Percentiles rank a stretch among this genome's conserved stretches.
Evolutionary conservation across 2,113 vertebrate species (phyloP).

Genomic region (Chinchilla lanigera): DNA sequence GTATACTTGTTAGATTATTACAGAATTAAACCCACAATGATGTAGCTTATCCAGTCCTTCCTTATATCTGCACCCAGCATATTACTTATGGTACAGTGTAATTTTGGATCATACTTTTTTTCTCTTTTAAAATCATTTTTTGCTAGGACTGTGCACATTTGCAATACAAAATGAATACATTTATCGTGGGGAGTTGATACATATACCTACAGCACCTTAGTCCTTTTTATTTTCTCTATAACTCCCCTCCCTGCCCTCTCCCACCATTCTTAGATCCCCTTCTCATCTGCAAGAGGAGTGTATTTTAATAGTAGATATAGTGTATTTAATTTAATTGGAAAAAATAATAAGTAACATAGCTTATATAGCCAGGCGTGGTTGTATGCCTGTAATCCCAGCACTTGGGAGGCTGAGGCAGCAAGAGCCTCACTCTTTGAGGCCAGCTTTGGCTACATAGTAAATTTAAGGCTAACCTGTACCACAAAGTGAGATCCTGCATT

Average conservation of each 20-base stretch:
- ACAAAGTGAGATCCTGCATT: background rate
- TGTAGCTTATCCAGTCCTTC: background rate
- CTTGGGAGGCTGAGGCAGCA: background rate
- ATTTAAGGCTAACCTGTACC: background rate
- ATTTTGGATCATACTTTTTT: background rate
- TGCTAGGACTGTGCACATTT: background rate
- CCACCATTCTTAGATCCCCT: background rate
- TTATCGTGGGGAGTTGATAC: background rate
- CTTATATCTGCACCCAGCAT: background rate
- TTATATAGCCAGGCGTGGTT: background rate
- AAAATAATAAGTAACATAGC: background rate
- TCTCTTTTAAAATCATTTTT: background rate
- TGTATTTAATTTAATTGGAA: constrained; percentile 15
- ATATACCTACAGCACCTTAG: background rate
- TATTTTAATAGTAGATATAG: background rate
- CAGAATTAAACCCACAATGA: background rate
- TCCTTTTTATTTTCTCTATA: background rate
- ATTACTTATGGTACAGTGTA: background rate
- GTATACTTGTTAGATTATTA: background rate
- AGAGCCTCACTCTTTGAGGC: background rate
- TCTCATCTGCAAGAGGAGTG: background rate
- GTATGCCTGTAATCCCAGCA: background rate
- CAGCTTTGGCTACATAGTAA: background rate
- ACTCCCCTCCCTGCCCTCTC: background rate
- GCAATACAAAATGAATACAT: background rate